Evolutionary conservation across 2,888 invertebrate genomes (phyloP), one percentile per base, ranked within the genome.

Genomic region (Helicoverpa assulta): DNA sequence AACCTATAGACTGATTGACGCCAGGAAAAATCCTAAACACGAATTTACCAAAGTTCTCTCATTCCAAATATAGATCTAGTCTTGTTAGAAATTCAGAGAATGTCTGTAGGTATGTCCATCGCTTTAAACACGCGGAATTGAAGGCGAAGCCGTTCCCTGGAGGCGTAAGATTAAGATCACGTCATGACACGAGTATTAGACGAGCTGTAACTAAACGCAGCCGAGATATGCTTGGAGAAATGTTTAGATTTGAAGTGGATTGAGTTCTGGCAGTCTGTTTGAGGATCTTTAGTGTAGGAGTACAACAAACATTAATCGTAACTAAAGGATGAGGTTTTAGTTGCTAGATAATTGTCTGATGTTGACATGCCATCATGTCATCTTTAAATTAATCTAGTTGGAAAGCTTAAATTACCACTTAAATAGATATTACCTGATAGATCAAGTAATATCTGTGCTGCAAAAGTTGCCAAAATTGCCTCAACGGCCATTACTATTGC

Each of bases 141-240:
- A 70, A 60, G 73, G 76, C 68, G 66, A 75, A 74, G 71, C 70
- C 29, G 63, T 64, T 59, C 64, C 65, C 63, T 18, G 53, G 54
- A 61, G 67, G 73, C 52, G 58, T 1, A n/a, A 88, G 83, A 84
- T 87, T 83, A 86, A 74, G 70, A 83, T 86, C 81, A 67, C 64
- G 82, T 77, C 80, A 72, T 70, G 73, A 81, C 70, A 78, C 67
- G 70, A 75, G 68, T 69, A 71, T 72, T 78, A 73, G 70, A 75
- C 76, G 80, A 75, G 76, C 75, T 81, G 76, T 84, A 76, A 72
- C 77, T 74, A 81, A 85, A 84, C 79, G 71, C 79, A 76, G 81
- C 69, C 76, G 77, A 84, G 67, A 80, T 76, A 67, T 63, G 68
- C 60, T 52, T 40, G 57, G 33, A 63, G 58, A 72, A 77, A 80